phyloP scores from a whole-genome alignment of 2,888 invertebrate species.

The Nephrotoma appendiculata region DNA sequence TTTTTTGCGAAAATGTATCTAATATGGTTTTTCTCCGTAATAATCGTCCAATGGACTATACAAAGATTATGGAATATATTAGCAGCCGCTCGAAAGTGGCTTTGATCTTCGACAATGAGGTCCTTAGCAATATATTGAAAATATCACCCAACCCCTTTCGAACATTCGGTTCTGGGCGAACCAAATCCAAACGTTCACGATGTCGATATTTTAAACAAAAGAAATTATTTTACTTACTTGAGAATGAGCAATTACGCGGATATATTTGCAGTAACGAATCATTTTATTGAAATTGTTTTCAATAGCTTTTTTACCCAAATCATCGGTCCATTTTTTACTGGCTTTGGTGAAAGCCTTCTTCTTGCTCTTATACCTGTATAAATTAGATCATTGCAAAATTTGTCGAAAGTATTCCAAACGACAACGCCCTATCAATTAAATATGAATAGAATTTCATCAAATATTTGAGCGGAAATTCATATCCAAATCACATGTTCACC shows the following conservation, averaged over 20 bases:
- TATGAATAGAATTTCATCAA: constrained; percentile 49
- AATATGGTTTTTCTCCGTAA: constrained; percentile 33
- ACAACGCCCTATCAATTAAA: constrained; percentile 22
- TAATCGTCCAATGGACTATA: constrained; percentile 29
- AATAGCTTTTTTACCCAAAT: constrained; percentile 90
- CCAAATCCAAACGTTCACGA: constrained; percentile 15
- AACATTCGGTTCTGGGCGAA: not conserved
- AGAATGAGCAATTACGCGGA: constrained; percentile 94
- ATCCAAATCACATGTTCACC: constrained; percentile 29
- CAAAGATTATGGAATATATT: constrained; percentile 34
- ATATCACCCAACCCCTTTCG: constrained; percentile 13
- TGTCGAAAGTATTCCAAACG: not conserved
- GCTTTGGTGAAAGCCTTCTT: constrained; percentile 99
- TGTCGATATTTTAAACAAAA: constrained; percentile 18
- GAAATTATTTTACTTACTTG: constrained; percentile 48
- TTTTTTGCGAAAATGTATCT: constrained; percentile 21
- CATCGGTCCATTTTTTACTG: constrained; percentile 98
- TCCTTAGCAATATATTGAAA: constrained; percentile 22
- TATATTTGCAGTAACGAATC: constrained; percentile 94
- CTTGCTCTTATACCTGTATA: constrained; percentile 91
- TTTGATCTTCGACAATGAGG: constrained; percentile 32
- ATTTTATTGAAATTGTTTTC: constrained; percentile 95
- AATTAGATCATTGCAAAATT: not conserved
- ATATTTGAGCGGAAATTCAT: constrained; percentile 47
- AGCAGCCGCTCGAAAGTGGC: constrained; percentile 31